Conservation (phyloP, 2,113 vertebrate genomes). For the Petroica traversi region DNA sequence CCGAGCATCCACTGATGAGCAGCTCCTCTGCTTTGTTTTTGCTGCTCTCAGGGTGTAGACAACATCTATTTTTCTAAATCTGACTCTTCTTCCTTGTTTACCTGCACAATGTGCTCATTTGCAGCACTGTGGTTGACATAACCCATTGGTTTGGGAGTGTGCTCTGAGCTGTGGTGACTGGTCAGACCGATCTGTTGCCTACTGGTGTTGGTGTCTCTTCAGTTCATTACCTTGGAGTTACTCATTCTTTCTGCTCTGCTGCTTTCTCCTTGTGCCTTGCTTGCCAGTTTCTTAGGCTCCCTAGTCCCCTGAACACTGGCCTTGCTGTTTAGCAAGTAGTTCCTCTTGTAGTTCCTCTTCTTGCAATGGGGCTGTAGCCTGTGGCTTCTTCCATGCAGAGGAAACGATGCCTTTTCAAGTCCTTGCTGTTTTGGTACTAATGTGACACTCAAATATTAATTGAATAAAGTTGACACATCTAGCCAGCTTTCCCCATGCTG, state of each 20-base stretch:
- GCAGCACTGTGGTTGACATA: neutral
- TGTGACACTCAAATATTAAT: neutral
- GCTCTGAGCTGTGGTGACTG: neutral
- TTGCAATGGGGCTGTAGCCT: neutral
- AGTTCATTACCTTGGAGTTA: neutral
- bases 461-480: neutral
- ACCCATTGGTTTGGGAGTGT: neutral
- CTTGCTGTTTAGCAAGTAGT: neutral
- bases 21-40: neutral
- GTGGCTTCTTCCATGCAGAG: neutral
- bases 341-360: no score
- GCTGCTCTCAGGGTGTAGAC: neutral
- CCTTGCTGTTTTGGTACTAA: neutral
- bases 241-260: neutral
- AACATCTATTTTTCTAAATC: neutral
- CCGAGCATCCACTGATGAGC: neutral
- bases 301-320: neutral
- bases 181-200: neutral
- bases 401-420: neutral
- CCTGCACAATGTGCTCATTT: neutral
- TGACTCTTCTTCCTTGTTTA: conserved; percentile 11
- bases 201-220: neutral
- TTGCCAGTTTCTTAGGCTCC: neutral
- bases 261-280: neutral
- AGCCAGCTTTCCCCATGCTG: neutral